Evolutionary conservation across 1,140 invertebrate species (phyloP).

Genomic region (Drosophila sechellia): DNA sequence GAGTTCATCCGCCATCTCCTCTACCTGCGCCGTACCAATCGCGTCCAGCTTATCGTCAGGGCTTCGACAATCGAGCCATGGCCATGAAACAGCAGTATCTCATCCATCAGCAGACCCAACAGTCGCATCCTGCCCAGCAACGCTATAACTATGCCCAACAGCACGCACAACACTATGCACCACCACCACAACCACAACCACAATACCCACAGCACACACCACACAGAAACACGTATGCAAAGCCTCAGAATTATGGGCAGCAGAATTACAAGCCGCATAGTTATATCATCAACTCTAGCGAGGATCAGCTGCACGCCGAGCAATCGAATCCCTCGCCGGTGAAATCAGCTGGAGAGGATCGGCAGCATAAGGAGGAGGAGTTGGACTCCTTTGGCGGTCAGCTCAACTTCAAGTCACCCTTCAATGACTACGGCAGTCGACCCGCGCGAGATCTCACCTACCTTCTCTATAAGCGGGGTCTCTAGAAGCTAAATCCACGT

Average conservation of each 20-base stretch:
- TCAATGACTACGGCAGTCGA: conserved; percentile 71
- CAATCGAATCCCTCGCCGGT: conserved; percentile 41
- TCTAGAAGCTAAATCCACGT: conserved; percentile 20
- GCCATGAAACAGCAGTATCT: conserved; percentile 51
- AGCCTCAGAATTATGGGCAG: not conserved
- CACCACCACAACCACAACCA: conserved; percentile 14
- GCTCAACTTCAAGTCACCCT: conserved; percentile 65
- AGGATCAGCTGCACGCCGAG: conserved; percentile 58
- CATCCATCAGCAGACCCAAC: conserved; percentile 23
- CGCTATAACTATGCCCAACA: conserved; percentile 18
- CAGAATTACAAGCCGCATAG: not conserved
- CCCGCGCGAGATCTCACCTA: conserved; percentile 64
- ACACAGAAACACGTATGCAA: conserved; percentile 17
- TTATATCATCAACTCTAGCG: conserved; percentile 62
- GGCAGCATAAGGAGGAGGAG: conserved; percentile 13
- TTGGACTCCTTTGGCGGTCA: conserved; percentile 44
- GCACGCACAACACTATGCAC: conserved; percentile 18
- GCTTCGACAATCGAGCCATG: conserved; percentile 45
- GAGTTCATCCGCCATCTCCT: not conserved
- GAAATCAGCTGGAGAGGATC: not conserved
- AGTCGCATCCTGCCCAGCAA: not conserved
- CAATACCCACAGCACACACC: conserved; percentile 18
- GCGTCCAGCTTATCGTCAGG: conserved; percentile 20
- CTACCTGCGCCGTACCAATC: not conserved
- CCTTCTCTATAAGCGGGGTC: conserved; percentile 62